These are phyloP conservation scores for Brachionus angularis DNA, from an alignment of 1,140 invertebrate species.

Conservation along the genomic window DNA sequence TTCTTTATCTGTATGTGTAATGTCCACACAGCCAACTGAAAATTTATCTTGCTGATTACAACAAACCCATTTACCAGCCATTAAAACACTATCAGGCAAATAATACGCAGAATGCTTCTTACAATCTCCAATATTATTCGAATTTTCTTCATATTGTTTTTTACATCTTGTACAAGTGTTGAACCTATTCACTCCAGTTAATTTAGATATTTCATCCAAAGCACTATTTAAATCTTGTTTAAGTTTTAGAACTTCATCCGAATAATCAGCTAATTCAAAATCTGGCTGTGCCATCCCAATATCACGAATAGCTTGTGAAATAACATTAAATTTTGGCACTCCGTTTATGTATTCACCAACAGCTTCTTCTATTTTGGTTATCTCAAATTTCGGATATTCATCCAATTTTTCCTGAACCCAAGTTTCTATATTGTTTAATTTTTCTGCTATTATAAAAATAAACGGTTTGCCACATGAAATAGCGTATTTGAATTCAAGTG, in stretches of 20 bases:
- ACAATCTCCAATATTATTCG: background rate
- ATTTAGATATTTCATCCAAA: background rate
- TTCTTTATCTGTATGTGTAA: background rate
- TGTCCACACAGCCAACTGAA: slow-evolving; percentile 3
- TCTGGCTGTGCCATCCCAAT: background rate
- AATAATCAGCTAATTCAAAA: background rate
- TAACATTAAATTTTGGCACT: slow-evolving; percentile 7
- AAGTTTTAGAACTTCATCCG: slow-evolving; percentile 3
- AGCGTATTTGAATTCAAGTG: slow-evolving; percentile 42
- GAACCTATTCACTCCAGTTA: background rate
- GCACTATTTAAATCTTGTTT: slow-evolving; percentile 11
- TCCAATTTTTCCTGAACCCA: background rate
- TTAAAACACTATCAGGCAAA: slow-evolving; percentile 5
- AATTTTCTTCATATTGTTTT: slow-evolving; percentile 17
- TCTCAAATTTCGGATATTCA: background rate
- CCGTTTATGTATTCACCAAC: background rate
- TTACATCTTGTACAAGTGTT: slow-evolving; percentile 34
- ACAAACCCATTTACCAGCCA: slow-evolving; percentile 43
- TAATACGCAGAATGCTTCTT: slow-evolving; percentile 43
- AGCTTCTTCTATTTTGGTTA: background rate
- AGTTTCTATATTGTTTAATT: background rate
- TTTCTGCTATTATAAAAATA: slow-evolving; percentile 18
- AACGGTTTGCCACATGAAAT: background rate
- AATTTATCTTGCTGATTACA: slow-evolving; percentile 10
- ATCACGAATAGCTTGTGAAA: slow-evolving; percentile 8